Evolutionary conservation across 2,797 vertebrate genomes (phyloP).

Genomic region (Squalus acanthias): DNA sequence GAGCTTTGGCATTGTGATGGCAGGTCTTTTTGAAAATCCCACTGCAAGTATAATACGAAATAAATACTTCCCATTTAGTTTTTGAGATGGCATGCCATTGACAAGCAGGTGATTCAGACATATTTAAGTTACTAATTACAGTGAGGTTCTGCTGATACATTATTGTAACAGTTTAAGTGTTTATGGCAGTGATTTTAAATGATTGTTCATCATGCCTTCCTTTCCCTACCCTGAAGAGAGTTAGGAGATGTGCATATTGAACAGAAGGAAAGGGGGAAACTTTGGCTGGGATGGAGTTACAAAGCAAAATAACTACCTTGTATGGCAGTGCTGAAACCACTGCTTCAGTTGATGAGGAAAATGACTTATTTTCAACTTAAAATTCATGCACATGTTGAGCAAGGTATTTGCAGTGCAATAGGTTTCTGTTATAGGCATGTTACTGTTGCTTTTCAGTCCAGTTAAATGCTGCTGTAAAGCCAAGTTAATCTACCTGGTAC

Average conservation of each 20-base stretch:
- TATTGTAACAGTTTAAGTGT: too few species aligned
- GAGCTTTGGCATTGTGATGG: neutral
- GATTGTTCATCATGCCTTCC: neutral
- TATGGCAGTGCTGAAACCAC: neutral
- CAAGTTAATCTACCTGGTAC: neutral
- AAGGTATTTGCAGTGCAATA: neutral
- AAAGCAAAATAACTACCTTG: neutral
- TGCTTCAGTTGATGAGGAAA: neutral
- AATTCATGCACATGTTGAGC: neutral
- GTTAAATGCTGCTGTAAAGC: neutral
- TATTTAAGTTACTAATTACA: neutral
- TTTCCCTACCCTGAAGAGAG: neutral
- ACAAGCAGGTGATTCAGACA: neutral
- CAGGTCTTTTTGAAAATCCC: neutral
- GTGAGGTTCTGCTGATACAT: neutral
- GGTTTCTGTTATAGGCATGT: neutral
- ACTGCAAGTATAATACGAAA: neutral
- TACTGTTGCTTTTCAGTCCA: neutral
- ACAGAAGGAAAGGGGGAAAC: neutral
- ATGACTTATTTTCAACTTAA: neutral
- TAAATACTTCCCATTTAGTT: neutral
- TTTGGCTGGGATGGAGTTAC: neutral
- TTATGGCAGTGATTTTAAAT: neutral
- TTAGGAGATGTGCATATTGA: neutral
- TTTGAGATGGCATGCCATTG: neutral